A percentile compares a stretch with the other conserved stretches of the same genome.
These are phyloP conservation scores for Chelonia mydas DNA, from an alignment of 2,797 vertebrate genomes.

Conservation along the genomic window DNA sequence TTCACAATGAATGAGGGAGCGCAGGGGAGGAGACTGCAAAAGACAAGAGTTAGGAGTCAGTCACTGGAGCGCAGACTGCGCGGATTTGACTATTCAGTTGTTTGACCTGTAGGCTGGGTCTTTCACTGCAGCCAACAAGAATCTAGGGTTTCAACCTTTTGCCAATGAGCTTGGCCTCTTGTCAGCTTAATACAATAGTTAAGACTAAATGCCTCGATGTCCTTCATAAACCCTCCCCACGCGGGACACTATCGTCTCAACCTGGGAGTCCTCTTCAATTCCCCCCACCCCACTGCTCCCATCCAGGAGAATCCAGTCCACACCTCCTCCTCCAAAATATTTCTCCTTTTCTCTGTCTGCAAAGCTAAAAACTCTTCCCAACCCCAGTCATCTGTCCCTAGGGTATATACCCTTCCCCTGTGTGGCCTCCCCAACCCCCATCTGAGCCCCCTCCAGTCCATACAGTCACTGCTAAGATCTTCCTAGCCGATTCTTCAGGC, in stretches of 20 bases:
- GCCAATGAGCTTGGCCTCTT: slow-evolving; percentile 23
- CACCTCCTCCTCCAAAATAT: not conserved
- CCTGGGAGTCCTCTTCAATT: not conserved
- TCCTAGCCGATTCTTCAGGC: not conserved
- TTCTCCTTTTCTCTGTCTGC: not conserved
- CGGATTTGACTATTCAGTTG: slow-evolving; percentile 31
- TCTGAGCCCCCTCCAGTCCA: too few species aligned
- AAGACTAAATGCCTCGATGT: not conserved
- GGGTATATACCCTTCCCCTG: not conserved
- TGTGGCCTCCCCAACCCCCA: not conserved
- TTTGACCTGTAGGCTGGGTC: slow-evolving; percentile 55
- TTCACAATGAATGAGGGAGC: slow-evolving; percentile 38
- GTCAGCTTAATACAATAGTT: slow-evolving; percentile 20
- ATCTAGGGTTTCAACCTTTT: slow-evolving; percentile 37
- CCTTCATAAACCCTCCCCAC: not conserved
- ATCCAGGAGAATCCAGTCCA: not conserved
- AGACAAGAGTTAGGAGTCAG: slow-evolving; percentile 68
- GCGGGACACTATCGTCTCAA: not conserved
- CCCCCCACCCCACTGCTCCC: not conserved
- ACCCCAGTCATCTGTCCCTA: not conserved
- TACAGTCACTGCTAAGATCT: not conserved
- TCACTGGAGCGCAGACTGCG: slow-evolving; percentile 48
- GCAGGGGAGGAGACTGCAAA: not conserved
- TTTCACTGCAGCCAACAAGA: slow-evolving; percentile 31
- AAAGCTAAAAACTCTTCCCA: not conserved